A percentile compares a stretch with the other conserved stretches of the same genome.
Evolutionary conservation across 2,797 vertebrate species (phyloP).

Genomic region (Acrocephalus scirpaceus): DNA sequence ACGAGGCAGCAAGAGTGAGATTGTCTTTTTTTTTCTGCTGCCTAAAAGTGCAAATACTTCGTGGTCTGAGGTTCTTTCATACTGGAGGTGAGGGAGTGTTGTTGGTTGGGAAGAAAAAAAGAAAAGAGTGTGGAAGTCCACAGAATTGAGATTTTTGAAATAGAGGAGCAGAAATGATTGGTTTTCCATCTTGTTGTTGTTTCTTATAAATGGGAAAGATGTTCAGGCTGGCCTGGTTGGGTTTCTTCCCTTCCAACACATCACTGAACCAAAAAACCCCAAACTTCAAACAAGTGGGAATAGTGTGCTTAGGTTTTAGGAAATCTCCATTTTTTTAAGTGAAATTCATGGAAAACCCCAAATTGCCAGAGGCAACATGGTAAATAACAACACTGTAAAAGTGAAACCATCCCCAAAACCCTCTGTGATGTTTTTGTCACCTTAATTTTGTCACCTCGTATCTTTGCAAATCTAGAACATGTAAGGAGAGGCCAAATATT

Average conservation of each 20-base stretch:
- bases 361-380: rapidly evolving
- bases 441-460: neutral
- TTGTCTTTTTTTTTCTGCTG: neutral
- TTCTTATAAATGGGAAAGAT: neutral
- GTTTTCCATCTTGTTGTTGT: neutral
- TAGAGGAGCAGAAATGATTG: neutral
- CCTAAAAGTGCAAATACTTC: neutral
- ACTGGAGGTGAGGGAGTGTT: neutral
- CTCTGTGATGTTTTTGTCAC: neutral
- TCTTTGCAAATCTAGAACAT: neutral
- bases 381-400: neutral
- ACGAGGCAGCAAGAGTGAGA: neutral
- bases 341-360: neutral
- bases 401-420: rapidly evolving
- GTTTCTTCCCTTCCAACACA: neutral
- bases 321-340: neutral
- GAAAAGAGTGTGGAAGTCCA: neutral
- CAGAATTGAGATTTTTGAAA: neutral
- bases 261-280: rapidly evolving
- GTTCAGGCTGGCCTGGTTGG: neutral
- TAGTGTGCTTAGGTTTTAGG: neutral
- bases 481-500: neutral
- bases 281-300: neutral
- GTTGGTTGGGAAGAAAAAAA: neutral
- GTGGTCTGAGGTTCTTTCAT: neutral